These are phyloP conservation scores for Pithys albifrons DNA, from an alignment of 2,113 vertebrate genomes.

Conservation along the genomic window DNA sequence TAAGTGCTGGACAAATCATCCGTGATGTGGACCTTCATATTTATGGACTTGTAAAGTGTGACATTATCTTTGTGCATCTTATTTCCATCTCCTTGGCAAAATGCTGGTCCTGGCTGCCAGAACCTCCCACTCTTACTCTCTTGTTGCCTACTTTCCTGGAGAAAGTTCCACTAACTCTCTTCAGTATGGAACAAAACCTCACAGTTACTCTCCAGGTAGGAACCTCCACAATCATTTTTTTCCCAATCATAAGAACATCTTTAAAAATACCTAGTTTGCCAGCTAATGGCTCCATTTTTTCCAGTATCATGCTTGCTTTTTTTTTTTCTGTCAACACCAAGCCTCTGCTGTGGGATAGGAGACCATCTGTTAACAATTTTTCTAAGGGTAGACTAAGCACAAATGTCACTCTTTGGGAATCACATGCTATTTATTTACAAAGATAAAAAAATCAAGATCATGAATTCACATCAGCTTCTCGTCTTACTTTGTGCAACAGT, in stretches of 20 bases:
- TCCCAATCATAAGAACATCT: neutral
- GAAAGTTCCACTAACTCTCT: neutral
- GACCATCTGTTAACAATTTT: slow-evolving; percentile 50
- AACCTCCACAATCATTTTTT: neutral
- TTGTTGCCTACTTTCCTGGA: neutral
- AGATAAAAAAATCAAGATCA: slow-evolving; percentile 34
- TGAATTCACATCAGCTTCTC: slow-evolving; percentile 59
- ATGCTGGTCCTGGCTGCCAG: slow-evolving; percentile 24
- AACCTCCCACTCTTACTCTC: slow-evolving; percentile 3
- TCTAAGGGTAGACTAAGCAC: slow-evolving; percentile 21
- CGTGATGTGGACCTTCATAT: neutral
- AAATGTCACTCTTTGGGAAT: slow-evolving; percentile 21
- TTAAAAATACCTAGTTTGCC: neutral
- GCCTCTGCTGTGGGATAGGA: slow-evolving; percentile 18
- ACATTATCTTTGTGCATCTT: neutral
- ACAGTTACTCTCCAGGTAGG: neutral
- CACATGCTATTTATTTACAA: slow-evolving; percentile 49
- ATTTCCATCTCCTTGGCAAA: slow-evolving; percentile 21
- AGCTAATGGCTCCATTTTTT: neutral
- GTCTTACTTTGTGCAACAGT: slow-evolving; percentile 13
- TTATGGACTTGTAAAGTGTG: slow-evolving; percentile 1
- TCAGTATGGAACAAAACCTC: neutral
- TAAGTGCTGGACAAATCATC: neutral
- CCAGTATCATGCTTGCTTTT: neutral
- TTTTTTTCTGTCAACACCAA: slow-evolving; percentile 30